Percentiles rank a stretch among this genome's conserved stretches.
phyloP scores from a whole-genome alignment of 2,888 invertebrate species.

The Dynastes maya region DNA sequence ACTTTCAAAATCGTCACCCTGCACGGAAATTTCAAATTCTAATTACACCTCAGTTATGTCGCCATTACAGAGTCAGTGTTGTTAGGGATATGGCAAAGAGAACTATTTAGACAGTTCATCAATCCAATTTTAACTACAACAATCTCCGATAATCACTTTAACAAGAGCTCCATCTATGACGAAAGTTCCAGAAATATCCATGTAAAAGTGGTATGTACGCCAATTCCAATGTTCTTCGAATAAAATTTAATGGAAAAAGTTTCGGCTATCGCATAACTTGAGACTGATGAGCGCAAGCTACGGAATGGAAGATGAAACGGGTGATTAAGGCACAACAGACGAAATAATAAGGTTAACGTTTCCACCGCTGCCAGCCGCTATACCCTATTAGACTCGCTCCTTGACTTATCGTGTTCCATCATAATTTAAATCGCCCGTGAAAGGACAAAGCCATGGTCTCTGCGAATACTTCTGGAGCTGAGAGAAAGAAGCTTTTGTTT shows the following conservation, averaged over 20 bases:
- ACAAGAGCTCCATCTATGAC: too few species aligned
- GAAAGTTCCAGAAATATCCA: too few species aligned
- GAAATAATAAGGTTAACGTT: conserved; percentile 41
- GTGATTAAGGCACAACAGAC: conserved; percentile 34
- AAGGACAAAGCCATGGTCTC: background rate
- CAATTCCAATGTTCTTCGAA: conserved; percentile 7
- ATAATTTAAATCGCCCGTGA: conserved; percentile 35
- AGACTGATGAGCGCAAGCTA: background rate
- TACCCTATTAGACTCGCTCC: background rate
- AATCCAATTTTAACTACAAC: too few species aligned
- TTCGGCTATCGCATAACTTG: background rate
- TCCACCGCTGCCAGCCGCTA: background rate
- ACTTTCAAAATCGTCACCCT: too few species aligned
- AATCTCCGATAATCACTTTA: too few species aligned
- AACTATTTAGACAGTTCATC: too few species aligned
- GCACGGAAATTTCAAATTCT: too few species aligned
- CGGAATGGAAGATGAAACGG: conserved; percentile 41
- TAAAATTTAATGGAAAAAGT: conserved; percentile 36
- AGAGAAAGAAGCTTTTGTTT: too few species aligned
- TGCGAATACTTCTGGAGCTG: background rate
- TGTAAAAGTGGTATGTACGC: too few species aligned
- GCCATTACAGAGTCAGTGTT: too few species aligned
- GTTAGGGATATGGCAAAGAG: too few species aligned
- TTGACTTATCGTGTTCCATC: conserved; percentile 33
- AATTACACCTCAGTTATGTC: too few species aligned